A percentile compares a stretch with the other conserved stretches of the same genome.
Conservation (phyloP, 2,797 vertebrate species). For the Sebastes nivosus region DNA sequence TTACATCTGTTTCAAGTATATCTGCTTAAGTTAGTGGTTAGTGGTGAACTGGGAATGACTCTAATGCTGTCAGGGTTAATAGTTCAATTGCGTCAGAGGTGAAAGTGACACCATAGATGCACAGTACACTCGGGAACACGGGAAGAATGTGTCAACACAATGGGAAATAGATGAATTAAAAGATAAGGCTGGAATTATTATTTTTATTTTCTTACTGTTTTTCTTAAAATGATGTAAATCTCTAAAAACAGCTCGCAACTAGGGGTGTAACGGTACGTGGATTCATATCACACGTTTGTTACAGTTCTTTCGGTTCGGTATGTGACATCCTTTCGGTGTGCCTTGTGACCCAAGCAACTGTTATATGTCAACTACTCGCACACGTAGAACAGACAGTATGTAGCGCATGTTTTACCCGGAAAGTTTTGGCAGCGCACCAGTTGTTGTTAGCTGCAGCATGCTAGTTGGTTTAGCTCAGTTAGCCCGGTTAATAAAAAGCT, state of each 20-base stretch:
- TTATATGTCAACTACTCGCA: neutral
- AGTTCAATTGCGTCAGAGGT: constrained; percentile 1
- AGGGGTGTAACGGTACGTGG: neutral
- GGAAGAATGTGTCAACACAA: neutral
- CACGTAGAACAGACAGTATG: too few relatives aligned
- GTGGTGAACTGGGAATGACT: neutral
- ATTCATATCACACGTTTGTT: too few relatives aligned
- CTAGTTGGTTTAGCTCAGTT: too few relatives aligned
- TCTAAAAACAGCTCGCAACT: neutral
- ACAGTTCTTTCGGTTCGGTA: too few relatives aligned
- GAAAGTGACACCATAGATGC: neutral
- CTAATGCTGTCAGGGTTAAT: constrained; percentile 1
- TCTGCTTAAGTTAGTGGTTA: constrained; percentile 20
- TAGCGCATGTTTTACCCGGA: too few relatives aligned
- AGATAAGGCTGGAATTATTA: neutral
- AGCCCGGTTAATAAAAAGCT: too few relatives aligned
- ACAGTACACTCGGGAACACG: neutral
- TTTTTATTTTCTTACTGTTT: too few relatives aligned
- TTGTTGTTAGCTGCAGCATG: too few relatives aligned
- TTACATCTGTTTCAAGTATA: constrained; percentile 54
- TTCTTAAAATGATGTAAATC: neutral
- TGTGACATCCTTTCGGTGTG: too few relatives aligned
- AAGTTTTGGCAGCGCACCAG: too few relatives aligned
- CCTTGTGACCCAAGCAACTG: neutral
- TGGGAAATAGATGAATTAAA: neutral